phyloP scores from a whole-genome alignment of 2,888 invertebrate species.

The Brenthis ino region DNA sequence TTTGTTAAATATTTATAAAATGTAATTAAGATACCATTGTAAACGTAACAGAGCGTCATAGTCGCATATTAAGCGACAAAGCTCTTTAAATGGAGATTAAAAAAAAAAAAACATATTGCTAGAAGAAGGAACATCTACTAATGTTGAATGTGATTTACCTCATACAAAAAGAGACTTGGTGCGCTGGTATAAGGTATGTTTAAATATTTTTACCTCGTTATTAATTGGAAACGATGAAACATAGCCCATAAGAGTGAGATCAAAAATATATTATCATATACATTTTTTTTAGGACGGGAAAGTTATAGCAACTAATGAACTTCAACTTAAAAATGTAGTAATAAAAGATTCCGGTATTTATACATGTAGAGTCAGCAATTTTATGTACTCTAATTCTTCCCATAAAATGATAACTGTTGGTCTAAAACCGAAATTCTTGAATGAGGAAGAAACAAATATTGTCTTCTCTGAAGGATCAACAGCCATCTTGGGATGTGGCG shows the following conservation, averaged over 20 bases:
- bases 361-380: constrained; percentile 55
- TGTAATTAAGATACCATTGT: no score
- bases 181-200: constrained; percentile 59
- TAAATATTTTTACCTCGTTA: neutral
- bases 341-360: constrained; percentile 53
- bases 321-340: constrained; percentile 44
- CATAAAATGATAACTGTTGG: constrained; percentile 49
- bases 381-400: constrained; percentile 42
- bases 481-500: constrained; percentile 49
- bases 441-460: constrained; percentile 42
- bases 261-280: no score
- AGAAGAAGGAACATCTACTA: constrained; percentile 42
- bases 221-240: neutral
- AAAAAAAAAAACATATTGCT: constrained; percentile 41
- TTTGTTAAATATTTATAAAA: no score
- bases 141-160: constrained; percentile 49
- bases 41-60: no score
- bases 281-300: constrained; percentile 47
- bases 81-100: no score
- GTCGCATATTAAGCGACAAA: no score
- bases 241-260: no score
- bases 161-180: constrained; percentile 46
- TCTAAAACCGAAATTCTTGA: constrained; percentile 50
- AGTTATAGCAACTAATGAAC: constrained; percentile 40
- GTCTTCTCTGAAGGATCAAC: constrained; percentile 41